Evolutionary conservation across 2,888 invertebrate species (phyloP).

Genomic region (Ametastegia equiseti): DNA sequence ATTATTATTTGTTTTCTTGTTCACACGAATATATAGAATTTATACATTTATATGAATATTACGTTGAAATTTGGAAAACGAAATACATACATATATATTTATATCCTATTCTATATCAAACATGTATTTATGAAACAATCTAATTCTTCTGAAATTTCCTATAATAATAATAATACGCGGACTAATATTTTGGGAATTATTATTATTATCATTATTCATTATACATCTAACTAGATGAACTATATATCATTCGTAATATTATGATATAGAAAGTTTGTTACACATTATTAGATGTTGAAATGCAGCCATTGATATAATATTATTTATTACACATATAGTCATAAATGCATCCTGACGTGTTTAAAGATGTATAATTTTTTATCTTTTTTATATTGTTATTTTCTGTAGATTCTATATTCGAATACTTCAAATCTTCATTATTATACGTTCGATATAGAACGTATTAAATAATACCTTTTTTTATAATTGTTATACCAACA

Average conservation of each 20-base stretch:
- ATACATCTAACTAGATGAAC: background rate
- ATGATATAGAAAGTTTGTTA: background rate
- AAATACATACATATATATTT: too few relatives aligned
- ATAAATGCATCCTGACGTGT: slow-evolving; percentile 15
- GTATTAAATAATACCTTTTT: too few relatives aligned
- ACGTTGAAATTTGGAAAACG: background rate
- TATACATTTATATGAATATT: background rate
- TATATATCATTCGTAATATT: too few relatives aligned
- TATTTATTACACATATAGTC: too few relatives aligned
- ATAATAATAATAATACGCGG: background rate
- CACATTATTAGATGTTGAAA: slow-evolving; percentile 7
- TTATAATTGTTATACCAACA: too few relatives aligned
- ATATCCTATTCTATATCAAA: too few relatives aligned
- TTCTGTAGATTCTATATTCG: too few relatives aligned
- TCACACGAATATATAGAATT: background rate
- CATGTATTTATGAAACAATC: too few relatives aligned
- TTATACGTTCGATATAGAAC: too few relatives aligned
- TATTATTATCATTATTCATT: background rate
- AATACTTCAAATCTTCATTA: too few relatives aligned
- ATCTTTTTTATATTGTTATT: background rate
- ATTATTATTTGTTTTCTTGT: background rate
- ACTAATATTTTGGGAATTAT: slow-evolving; percentile 2
- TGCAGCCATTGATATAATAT: background rate
- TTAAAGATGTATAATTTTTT: background rate
- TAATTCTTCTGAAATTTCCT: background rate